phyloP scores from a whole-genome alignment of 1,140 invertebrate genomes.

The Brachionus rubens region DNA sequence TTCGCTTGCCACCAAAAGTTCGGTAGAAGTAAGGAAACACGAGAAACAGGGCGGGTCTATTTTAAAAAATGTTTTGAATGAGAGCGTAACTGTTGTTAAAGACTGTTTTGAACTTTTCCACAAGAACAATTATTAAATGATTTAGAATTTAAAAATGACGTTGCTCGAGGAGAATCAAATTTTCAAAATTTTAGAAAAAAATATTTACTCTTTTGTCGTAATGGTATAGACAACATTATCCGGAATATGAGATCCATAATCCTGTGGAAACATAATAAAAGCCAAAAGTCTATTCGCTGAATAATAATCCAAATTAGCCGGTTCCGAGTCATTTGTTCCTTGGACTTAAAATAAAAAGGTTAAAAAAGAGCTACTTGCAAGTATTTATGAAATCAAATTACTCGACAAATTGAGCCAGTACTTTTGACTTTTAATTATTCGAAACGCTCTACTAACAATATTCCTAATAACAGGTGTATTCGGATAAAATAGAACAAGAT shows the following conservation, averaged over 20 bases:
- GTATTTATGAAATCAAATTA: not conserved
- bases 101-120: no score
- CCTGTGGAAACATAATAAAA: conserved; percentile 5
- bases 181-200: not conserved
- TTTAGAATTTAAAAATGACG: no score
- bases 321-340: conserved; percentile 31
- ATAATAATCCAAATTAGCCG: not conserved
- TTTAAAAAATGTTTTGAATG: no score
- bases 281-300: conserved; percentile 13
- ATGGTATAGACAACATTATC: conserved; percentile 35
- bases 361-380: not conserved
- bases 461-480: not conserved
- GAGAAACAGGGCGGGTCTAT: no score
- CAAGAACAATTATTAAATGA: no score
- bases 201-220: conserved; percentile 17
- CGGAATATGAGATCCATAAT: not conserved
- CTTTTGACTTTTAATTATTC: conserved; percentile 34
- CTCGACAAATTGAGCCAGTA: conserved; percentile 30
- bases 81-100: no score
- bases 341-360: not conserved
- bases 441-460: conserved; percentile 7
- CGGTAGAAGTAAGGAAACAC: no score
- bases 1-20: no score
- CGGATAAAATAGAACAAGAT: conserved; percentile 31
- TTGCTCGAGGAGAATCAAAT: no score